phyloP scores from a whole-genome alignment of 2,888 invertebrate genomes.

The Arge pagana region DNA sequence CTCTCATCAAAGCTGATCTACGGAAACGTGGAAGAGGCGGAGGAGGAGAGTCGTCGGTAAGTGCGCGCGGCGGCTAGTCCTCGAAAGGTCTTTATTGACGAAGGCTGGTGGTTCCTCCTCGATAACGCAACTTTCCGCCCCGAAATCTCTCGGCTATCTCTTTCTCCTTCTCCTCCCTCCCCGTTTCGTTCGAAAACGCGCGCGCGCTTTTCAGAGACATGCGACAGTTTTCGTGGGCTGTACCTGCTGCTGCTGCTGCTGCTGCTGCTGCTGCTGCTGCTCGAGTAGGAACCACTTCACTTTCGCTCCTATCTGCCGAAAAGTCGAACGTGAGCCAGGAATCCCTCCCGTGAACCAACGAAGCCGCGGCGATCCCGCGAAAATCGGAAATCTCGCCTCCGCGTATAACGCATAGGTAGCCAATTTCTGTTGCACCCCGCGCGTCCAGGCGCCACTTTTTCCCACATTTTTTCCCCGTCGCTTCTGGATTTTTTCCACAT shows the following conservation, averaged over 20 bases:
- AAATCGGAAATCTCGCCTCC: no score
- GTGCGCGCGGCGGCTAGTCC: conserved; percentile 17
- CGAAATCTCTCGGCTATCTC: conserved; percentile 7
- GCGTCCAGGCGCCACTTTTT: no score
- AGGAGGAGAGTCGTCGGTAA: conserved; percentile 15
- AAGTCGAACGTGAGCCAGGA: conserved; percentile 11
- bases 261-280: no score
- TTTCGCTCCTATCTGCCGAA: conserved; percentile 21
- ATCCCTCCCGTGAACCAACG: conserved; percentile 3
- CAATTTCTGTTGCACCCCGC: no score
- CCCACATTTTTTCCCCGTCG: no score
- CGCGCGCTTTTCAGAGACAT: no score
- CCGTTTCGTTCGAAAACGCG: background rate
- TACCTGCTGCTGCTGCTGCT: conserved; percentile 18
- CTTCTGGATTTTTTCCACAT: no score
- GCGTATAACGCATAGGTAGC: no score
- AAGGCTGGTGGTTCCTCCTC: conserved; percentile 16
- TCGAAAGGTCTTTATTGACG: conserved; percentile 21
- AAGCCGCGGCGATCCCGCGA: no score
- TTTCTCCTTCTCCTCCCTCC: conserved; percentile 8
- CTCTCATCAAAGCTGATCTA: no score
- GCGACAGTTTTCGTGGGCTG: no score
- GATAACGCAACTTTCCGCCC: conserved; percentile 15
- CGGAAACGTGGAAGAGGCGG: conserved; percentile 16
- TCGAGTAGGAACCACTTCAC: conserved; percentile 13